Evolutionary conservation across 2,113 vertebrate genomes (phyloP).

Genomic region (Setophaga petechia): DNA sequence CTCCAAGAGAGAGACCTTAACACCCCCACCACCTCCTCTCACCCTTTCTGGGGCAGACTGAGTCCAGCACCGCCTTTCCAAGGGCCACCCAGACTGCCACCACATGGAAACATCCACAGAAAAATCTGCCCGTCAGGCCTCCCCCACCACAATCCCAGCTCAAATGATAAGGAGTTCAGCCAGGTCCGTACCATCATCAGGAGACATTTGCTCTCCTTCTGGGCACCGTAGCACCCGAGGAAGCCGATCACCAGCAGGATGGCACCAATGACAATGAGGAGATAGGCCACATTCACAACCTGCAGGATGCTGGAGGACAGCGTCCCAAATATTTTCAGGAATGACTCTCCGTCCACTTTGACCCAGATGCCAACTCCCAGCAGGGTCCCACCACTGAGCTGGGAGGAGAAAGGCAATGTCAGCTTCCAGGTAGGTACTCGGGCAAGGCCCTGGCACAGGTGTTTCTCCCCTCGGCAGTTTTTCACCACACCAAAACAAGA

Average conservation of each 20-base stretch:
- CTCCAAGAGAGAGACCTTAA: background rate
- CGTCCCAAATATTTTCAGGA: constrained; percentile 75
- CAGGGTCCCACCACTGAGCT: constrained; percentile 82
- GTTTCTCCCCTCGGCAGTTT: background rate
- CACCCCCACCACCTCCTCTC: background rate
- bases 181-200: constrained; percentile 82
- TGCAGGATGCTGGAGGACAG: constrained; percentile 69
- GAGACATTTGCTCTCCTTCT: constrained; percentile 89
- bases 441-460: background rate
- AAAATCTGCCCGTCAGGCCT: background rate
- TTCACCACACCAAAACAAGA: background rate
- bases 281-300: constrained; percentile 83
- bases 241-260: constrained; percentile 83
- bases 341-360: constrained; percentile 75
- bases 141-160: background rate
- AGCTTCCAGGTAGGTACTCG: background rate
- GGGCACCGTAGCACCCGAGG: constrained; percentile 84
- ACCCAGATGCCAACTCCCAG: constrained; percentile 89
- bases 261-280: constrained; percentile 82
- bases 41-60: background rate
- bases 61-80: background rate
- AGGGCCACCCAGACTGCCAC: background rate
- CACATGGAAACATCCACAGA: background rate
- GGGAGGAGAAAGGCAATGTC: background rate
- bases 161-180: background rate